phyloP scores from a whole-genome alignment of 2,797 vertebrate genomes.

The Phoeniculus purpureus region DNA sequence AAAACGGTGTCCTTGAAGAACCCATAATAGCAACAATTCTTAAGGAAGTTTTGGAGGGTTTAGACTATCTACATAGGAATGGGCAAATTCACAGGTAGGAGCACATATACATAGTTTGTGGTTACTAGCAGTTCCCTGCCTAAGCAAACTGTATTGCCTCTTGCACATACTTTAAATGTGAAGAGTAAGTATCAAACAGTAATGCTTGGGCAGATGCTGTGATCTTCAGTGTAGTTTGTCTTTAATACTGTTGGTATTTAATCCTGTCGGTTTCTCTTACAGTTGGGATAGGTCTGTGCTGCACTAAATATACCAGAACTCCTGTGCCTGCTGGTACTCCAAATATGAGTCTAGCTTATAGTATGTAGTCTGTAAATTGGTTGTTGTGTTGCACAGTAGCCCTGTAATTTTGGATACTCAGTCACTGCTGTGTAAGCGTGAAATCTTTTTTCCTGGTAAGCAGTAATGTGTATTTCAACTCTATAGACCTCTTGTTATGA shows the following conservation, averaged over 20 bases:
- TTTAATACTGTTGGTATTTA: background rate
- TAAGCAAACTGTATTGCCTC: background rate
- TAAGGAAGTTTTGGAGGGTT: conserved; percentile 95
- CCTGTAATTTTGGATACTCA: background rate
- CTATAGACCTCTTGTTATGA: background rate
- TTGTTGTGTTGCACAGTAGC: background rate
- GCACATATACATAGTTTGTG: background rate
- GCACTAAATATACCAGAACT: background rate
- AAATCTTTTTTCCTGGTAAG: background rate
- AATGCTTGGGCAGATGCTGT: fast-evolving
- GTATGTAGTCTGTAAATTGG: background rate
- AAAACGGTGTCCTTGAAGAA: conserved; percentile 91
- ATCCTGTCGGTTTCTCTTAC: background rate
- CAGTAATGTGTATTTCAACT: background rate
- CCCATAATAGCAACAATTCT: conserved; percentile 97
- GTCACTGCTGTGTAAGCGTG: background rate
- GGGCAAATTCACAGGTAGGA: conserved; percentile 97
- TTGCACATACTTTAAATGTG: background rate
- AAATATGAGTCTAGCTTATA: background rate
- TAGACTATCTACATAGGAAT: conserved; percentile 97
- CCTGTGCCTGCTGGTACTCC: background rate
- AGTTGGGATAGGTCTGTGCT: background rate
- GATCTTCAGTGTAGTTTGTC: background rate
- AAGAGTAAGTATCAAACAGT: background rate
- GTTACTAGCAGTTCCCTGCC: background rate